Conservation (phyloP, 2,888 invertebrate species). For the Scaptomyza flava region DNA sequence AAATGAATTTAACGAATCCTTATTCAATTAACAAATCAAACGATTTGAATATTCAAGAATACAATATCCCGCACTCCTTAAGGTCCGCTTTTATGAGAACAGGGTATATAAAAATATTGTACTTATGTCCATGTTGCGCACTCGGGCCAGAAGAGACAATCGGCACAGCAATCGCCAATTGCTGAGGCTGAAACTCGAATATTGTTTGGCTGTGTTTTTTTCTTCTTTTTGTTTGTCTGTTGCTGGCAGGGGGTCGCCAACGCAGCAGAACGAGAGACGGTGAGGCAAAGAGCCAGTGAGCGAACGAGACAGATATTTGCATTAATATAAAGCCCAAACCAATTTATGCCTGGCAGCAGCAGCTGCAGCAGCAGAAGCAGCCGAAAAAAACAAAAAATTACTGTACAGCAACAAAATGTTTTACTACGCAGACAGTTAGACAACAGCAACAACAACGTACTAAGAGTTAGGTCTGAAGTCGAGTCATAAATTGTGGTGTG, state of each 20-base stretch:
- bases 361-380: constrained; percentile 52
- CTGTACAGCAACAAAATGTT: constrained; percentile 35
- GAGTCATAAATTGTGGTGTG: constrained; percentile 36
- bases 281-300: neutral
- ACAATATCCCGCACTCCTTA: no score
- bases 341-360: constrained; percentile 77
- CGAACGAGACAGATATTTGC: constrained; percentile 71
- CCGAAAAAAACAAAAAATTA: constrained; percentile 18
- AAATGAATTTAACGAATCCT: no score
- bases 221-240: constrained; percentile 6
- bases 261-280: constrained; percentile 46
- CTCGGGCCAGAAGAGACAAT: constrained; percentile 50
- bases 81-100: no score
- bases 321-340: constrained; percentile 77
- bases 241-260: constrained; percentile 70
- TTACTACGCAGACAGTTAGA: constrained; percentile 28
- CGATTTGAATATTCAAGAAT: no score
- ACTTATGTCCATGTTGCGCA: constrained; percentile 32
- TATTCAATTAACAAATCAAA: no score
- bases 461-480: neutral
- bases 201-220: constrained; percentile 5
- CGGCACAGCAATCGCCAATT: constrained; percentile 51
- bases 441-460: constrained; percentile 1
- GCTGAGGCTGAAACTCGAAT: constrained; percentile 23
- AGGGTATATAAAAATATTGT: constrained; percentile 40